Percentiles rank a stretch among this genome's conserved stretches.
phyloP scores from a whole-genome alignment of 2,797 vertebrate genomes.

The Notolabrus celidotus region DNA sequence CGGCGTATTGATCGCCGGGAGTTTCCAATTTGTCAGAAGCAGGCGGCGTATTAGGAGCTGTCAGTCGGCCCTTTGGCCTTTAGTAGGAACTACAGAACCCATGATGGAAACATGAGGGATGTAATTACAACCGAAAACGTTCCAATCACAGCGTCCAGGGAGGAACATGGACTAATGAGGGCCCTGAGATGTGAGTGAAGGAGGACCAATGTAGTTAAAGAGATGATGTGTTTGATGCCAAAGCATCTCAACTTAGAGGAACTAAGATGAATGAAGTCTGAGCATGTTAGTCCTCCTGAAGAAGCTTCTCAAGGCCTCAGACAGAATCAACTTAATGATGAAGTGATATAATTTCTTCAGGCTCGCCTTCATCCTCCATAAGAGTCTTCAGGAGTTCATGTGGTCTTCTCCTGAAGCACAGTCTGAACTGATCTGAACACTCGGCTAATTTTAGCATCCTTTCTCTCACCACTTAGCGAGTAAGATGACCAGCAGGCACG shows the following conservation, averaged over 20 bases:
- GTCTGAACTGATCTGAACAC: conserved; percentile 2
- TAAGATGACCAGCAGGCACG: conserved; percentile 1
- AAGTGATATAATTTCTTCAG: too few species aligned
- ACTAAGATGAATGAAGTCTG: too few species aligned
- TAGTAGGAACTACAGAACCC: conserved; percentile 51
- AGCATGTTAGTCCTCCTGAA: too few species aligned
- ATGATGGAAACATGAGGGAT: conserved; percentile 58
- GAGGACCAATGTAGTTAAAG: conserved; percentile 27
- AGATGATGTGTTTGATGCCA: too few species aligned
- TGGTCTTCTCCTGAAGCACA: not conserved
- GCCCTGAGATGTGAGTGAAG: conserved; percentile 4
- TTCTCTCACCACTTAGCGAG: conserved; percentile 14
- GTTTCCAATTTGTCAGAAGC: conserved; percentile 87
- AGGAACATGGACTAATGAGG: conserved; percentile 50
- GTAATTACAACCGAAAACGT: conserved; percentile 65
- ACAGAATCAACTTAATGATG: too few species aligned
- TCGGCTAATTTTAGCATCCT: conserved; percentile 6
- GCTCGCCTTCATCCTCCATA: too few species aligned
- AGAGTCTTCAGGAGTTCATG: not conserved
- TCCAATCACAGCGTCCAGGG: conserved; percentile 12
- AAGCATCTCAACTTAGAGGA: too few species aligned
- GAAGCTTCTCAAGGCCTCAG: too few species aligned
- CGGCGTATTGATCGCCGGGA: conserved; percentile 87
- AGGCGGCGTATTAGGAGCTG: conserved; percentile 81
- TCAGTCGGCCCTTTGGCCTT: conserved; percentile 76